Conservation (phyloP, 2,888 invertebrate genomes). For the Andrena bicolor region DNA sequence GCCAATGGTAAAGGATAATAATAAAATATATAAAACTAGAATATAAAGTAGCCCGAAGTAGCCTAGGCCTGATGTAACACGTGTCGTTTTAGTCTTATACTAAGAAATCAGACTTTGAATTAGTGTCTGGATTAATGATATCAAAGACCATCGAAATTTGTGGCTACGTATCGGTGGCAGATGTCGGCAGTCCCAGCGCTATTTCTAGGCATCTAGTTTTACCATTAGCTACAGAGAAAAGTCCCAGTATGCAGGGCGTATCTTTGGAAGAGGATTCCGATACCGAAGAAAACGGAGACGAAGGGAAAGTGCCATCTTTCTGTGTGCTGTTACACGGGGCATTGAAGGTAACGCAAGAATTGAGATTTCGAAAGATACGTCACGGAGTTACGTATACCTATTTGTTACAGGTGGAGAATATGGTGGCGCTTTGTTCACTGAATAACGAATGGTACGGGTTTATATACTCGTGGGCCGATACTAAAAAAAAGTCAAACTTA, state of each 20-base stretch:
- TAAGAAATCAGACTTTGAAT: conserved; percentile 88
- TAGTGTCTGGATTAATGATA: conserved; percentile 87
- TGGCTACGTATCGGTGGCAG: conserved; percentile 95
- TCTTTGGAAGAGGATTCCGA: conserved; percentile 86
- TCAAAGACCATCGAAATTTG: conserved; percentile 92
- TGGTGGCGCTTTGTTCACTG: conserved; percentile 95
- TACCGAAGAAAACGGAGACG: conserved; percentile 88
- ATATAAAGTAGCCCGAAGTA: background rate
- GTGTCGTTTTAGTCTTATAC: conserved; percentile 85
- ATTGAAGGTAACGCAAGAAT: conserved; percentile 89
- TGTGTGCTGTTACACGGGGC: conserved; percentile 97
- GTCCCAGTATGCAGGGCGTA: conserved; percentile 84
- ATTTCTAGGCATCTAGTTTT: conserved; percentile 95
- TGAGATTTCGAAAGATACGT: background rate
- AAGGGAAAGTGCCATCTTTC: conserved; percentile 94
- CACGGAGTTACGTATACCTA: background rate
- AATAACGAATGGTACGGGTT: conserved; percentile 97
- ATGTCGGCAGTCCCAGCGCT: conserved; percentile 95
- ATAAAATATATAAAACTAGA: conserved; percentile 16
- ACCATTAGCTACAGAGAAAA: conserved; percentile 88
- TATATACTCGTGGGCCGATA: conserved; percentile 96
- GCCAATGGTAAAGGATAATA: conserved; percentile 87
- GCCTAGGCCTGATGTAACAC: background rate
- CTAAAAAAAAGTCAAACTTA: conserved; percentile 95
- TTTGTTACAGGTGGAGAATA: conserved; percentile 90